Conservation (phyloP, 2,888 invertebrate genomes). For the Acanthosepion pharaonis region DNA sequence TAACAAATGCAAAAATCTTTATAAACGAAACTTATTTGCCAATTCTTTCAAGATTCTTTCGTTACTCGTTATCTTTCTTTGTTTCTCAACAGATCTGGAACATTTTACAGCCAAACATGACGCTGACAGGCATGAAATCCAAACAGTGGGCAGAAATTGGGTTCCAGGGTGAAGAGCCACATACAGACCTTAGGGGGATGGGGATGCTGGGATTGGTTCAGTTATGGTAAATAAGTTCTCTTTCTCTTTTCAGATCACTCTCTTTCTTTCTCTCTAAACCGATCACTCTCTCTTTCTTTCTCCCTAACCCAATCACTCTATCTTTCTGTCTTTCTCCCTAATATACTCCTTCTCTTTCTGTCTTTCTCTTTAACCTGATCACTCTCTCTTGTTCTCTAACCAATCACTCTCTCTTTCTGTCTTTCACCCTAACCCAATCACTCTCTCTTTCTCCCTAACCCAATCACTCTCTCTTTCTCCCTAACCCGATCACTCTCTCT, state of each 20-base stretch:
- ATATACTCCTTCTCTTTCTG: background rate
- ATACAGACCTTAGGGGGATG: conserved; percentile 99
- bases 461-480: background rate
- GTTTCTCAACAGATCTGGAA: conserved; percentile 81
- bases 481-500: background rate
- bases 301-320: too few species aligned
- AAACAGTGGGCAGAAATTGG: conserved; percentile 97
- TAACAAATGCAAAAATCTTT: too few species aligned
- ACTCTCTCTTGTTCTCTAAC: background rate
- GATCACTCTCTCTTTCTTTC: background rate
- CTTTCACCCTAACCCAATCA: background rate
- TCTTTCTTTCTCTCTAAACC: background rate
- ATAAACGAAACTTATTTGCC: too few species aligned
- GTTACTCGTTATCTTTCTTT: background rate
- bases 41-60: too few species aligned
- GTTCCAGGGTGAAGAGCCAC: conserved; percentile 98
- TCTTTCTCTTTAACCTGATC: background rate
- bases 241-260: background rate
- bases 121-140: conserved; percentile 83
- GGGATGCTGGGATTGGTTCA: conserved; percentile 94
- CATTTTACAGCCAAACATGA: conserved; percentile 83
- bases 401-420: too few species aligned
- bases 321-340: background rate
- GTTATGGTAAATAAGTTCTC: conserved; percentile 79
- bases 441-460: too few species aligned